A percentile compares a stretch with the other conserved stretches of the same genome.
phyloP scores from a whole-genome alignment of 2,888 invertebrate genomes.

The Drepanosiphum platanoidis region DNA sequence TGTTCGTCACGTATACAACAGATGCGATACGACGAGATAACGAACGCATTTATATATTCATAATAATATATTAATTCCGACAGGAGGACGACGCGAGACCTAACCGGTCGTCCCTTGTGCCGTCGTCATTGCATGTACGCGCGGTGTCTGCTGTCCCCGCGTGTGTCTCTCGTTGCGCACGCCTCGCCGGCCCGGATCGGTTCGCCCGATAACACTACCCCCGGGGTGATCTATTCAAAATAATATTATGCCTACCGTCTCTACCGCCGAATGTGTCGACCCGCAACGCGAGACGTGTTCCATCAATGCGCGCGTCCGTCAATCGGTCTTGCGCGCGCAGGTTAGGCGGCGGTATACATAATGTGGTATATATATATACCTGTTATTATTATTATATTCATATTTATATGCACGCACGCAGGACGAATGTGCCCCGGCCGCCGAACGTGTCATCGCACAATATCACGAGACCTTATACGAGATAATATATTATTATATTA shows the following conservation, averaged over 20 bases:
- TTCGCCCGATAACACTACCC: constrained; percentile 25
- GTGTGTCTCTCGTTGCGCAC: not conserved
- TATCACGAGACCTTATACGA: constrained; percentile 14
- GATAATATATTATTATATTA: not conserved
- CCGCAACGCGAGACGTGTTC: not conserved
- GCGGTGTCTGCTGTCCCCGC: not conserved
- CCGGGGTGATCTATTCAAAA: constrained; percentile 22
- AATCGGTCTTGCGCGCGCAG: no score
- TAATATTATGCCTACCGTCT: not conserved
- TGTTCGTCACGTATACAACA: constrained; percentile 11
- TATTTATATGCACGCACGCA: not conserved
- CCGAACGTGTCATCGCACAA: constrained; percentile 52
- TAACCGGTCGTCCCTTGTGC: not conserved
- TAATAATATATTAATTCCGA: constrained; percentile 11
- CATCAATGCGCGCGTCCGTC: not conserved
- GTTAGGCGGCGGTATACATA: not conserved
- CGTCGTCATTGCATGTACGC: no score
- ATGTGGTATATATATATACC: not conserved
- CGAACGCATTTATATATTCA: constrained; percentile 19
- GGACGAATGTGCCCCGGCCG: not conserved
- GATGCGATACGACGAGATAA: constrained; percentile 48
- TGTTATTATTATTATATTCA: not conserved
- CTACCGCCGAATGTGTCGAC: constrained; percentile 15
- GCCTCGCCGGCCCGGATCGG: constrained; percentile 37
- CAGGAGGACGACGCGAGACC: not conserved